Evolutionary conservation across 2,113 vertebrate genomes (phyloP), one percentile per base, ranked within the genome.

Genomic region (Rhipidura dahli): DNA sequence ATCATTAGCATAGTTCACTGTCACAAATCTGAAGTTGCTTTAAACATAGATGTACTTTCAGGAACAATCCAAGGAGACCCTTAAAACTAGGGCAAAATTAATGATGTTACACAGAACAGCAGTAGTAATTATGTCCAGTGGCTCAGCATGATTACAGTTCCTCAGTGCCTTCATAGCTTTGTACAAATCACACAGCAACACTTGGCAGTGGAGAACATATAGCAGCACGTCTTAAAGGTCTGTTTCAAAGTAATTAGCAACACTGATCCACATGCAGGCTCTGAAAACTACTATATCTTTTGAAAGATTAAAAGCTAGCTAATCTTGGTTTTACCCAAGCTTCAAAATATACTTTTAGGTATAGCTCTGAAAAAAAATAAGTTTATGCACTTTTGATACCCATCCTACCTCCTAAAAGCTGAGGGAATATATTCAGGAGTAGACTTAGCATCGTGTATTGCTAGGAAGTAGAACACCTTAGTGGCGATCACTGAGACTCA

Each of bases 31-130:
- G 33, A 71, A 76, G 9, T 69, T 90, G 19, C 39, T 90, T 72
- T 65, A 73, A 76, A 71, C 15, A n/a, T 28, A 17, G 13, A 70
- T 72, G 45, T 83, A 63, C 57, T 90, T 88, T 71, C 44, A 63
- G 69, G 13, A 82, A 59, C 27, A 75, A 56, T 57, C 47, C 70
- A 94, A 73, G 23, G 68, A 83, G 42, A 65, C 31, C 22, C 15
- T 81, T 69, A 76, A 85, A 92, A 70, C 45, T 51, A 83, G 37
- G 81, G 31, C 33, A 91, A 93, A 91, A 96, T 81, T 64, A 81
- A 87, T 81, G 50, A 93, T 57, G 21, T 68, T 73, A 57, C 40
- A 31, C 31, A 79, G 53, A 94, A 70, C 16, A 21, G n/a, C 50
- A 81, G 44, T 6, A 65, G 37, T 50, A 87, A 81, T 89, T 91